phyloP scores from a whole-genome alignment of 2,888 invertebrate species.

The Acanthosepion esculentum region DNA sequence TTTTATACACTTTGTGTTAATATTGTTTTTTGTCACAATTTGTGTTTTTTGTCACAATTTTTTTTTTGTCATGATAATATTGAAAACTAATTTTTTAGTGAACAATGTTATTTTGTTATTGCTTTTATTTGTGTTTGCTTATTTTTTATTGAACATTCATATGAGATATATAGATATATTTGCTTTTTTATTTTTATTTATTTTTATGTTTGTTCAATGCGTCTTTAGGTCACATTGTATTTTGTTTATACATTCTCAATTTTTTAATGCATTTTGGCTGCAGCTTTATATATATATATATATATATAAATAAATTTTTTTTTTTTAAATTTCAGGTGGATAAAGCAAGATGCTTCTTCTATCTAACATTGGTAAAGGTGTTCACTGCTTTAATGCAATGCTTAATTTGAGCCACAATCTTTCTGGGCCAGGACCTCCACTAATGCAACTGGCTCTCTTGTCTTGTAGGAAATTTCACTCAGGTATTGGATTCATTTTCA shows the following conservation, averaged over 20 bases:
- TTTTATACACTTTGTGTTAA: too few relatives aligned
- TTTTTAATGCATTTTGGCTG: not conserved
- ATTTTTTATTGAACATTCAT: not conserved
- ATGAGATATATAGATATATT: not conserved
- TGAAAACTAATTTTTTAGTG: too few relatives aligned
- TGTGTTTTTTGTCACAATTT: too few relatives aligned
- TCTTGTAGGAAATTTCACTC: not conserved
- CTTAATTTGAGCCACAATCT: not conserved
- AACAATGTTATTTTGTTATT: too few relatives aligned
- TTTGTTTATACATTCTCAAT: not conserved
- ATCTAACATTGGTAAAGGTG: not conserved
- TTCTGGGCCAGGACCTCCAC: not conserved
- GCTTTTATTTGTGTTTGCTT: too few relatives aligned
- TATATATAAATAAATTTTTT: not conserved
- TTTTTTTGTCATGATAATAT: too few relatives aligned
- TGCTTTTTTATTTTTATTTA: too few relatives aligned
- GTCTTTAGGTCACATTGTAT: not conserved
- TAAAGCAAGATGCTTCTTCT: not conserved
- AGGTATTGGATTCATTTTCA: not conserved
- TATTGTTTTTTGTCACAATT: too few relatives aligned
- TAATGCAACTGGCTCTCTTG: not conserved
- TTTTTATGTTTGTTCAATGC: not conserved
- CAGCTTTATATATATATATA: too few relatives aligned
- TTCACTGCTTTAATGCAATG: not conserved
- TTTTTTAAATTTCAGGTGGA: not conserved